phyloP scores from a whole-genome alignment of 2,797 vertebrate species.

The Phataginus tricuspis region DNA sequence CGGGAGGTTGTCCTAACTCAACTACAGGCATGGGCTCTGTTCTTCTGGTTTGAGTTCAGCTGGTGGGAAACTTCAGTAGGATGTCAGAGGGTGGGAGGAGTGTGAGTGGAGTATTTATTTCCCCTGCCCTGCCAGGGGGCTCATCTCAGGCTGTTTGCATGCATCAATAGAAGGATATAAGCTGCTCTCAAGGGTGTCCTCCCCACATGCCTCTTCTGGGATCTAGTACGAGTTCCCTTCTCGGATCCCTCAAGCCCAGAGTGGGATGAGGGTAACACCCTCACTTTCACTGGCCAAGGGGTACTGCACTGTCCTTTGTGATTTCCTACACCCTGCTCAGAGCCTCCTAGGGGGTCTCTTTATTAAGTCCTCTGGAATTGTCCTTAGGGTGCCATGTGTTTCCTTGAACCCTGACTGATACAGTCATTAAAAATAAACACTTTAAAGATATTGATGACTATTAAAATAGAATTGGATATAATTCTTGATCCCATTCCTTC shows the following conservation, averaged over 20 bases:
- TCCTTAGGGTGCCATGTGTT: not conserved
- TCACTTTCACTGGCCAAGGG: not conserved
- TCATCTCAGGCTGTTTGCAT: not conserved
- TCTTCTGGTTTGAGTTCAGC: not conserved
- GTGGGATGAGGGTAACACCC: not conserved
- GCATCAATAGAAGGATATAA: not conserved
- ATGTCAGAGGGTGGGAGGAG: not conserved
- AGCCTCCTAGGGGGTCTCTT: not conserved
- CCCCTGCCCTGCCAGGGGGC: too few species aligned
- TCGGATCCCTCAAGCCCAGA: not conserved
- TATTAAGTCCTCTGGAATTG: not conserved
- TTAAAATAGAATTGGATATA: not conserved
- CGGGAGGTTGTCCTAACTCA: not conserved
- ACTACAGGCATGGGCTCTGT: accelerated
- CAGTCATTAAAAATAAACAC: not conserved
- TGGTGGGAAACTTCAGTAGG: not conserved
- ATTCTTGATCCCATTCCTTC: not conserved
- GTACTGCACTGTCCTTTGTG: not conserved
- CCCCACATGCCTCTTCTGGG: not conserved
- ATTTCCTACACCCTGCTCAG: not conserved
- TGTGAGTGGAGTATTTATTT: not conserved
- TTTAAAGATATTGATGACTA: not conserved
- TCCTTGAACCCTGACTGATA: not conserved
- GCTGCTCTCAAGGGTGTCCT: not conserved
- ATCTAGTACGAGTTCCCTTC: not conserved